Conservation (phyloP, 2,888 invertebrate species). For the Lithophane leautieri region DNA sequence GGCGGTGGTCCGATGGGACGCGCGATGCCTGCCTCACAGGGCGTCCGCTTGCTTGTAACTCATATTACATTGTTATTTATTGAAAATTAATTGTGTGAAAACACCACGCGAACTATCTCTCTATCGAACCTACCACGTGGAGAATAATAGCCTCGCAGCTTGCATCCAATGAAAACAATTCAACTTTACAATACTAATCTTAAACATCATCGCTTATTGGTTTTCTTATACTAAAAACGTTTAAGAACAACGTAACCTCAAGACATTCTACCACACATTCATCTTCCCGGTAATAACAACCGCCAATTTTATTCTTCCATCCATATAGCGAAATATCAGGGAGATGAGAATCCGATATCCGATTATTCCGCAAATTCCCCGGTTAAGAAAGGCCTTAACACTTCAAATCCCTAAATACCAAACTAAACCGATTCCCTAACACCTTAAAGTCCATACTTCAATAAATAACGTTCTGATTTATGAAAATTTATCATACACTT, state of each 20-base stretch:
- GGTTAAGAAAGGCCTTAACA: slow-evolving; percentile 79
- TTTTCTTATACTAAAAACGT: slow-evolving; percentile 47
- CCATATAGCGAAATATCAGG: slow-evolving; percentile 75
- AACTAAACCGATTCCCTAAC: slow-evolving; percentile 87
- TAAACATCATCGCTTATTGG: slow-evolving; percentile 44
- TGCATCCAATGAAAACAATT: slow-evolving; percentile 58
- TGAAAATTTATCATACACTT: slow-evolving; percentile 90
- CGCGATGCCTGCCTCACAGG: slow-evolving; percentile 77
- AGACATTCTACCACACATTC: slow-evolving; percentile 63
- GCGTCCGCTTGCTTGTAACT: slow-evolving; percentile 73
- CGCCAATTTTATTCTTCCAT: slow-evolving; percentile 77
- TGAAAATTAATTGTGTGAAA: slow-evolving; percentile 86
- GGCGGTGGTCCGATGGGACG: slow-evolving; percentile 78
- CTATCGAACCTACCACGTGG: slow-evolving; percentile 70
- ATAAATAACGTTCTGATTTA: slow-evolving; percentile 89
- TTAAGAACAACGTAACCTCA: slow-evolving; percentile 56
- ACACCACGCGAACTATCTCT: slow-evolving; percentile 70
- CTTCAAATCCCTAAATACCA: slow-evolving; percentile 79
- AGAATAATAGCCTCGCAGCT: slow-evolving; percentile 61
- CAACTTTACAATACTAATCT: slow-evolving; percentile 44
- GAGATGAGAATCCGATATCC: slow-evolving; percentile 82
- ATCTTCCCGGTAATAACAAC: slow-evolving; percentile 76
- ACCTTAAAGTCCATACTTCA: slow-evolving; percentile 89
- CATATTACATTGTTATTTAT: slow-evolving; percentile 82
- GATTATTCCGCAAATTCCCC: slow-evolving; percentile 79